A percentile compares a stretch with the other conserved stretches of the same genome.
Evolutionary conservation across 2,797 vertebrate genomes (phyloP).

Genomic region (Triplophysa bombifrons): DNA sequence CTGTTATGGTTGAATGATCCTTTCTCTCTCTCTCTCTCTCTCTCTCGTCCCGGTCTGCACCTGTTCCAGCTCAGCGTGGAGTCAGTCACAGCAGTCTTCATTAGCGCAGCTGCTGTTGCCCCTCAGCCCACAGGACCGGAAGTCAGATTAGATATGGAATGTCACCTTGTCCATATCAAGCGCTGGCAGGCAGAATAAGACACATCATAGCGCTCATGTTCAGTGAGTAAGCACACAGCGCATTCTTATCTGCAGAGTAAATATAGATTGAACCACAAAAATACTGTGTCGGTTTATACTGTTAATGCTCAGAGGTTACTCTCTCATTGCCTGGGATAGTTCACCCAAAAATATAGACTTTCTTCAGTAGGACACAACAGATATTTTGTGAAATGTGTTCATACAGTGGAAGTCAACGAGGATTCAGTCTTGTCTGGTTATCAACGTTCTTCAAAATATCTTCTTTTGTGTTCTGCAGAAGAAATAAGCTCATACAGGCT

Average conservation of each 20-base stretch:
- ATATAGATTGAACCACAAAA: not conserved
- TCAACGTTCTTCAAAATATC: too few species aligned
- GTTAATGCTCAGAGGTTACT: not conserved
- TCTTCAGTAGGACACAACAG: too few species aligned
- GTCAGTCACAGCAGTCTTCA: constrained; percentile 19
- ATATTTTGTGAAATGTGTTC: too few species aligned
- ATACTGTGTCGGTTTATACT: not conserved
- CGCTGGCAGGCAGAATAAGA: constrained; percentile 19
- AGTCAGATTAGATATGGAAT: constrained; percentile 35
- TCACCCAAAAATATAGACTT: too few species aligned
- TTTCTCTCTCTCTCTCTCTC: not conserved
- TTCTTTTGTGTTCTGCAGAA: too few species aligned
- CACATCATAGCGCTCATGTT: constrained; percentile 1
- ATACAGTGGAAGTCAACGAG: too few species aligned
- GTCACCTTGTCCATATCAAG: constrained; percentile 46
- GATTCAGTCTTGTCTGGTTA: too few species aligned
- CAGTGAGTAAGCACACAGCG: not conserved
- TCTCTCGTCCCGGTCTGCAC: constrained; percentile 18
- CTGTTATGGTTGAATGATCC: constrained; percentile 9
- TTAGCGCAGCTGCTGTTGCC: constrained; percentile 33
- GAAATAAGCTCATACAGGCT: too few species aligned
- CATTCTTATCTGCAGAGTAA: not conserved
- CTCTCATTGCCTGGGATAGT: too few species aligned
- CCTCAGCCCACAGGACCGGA: constrained; percentile 26
- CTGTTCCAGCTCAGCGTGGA: constrained; percentile 33